Conservation (phyloP, 2,113 vertebrate species). For the Bos javanicus region DNA sequence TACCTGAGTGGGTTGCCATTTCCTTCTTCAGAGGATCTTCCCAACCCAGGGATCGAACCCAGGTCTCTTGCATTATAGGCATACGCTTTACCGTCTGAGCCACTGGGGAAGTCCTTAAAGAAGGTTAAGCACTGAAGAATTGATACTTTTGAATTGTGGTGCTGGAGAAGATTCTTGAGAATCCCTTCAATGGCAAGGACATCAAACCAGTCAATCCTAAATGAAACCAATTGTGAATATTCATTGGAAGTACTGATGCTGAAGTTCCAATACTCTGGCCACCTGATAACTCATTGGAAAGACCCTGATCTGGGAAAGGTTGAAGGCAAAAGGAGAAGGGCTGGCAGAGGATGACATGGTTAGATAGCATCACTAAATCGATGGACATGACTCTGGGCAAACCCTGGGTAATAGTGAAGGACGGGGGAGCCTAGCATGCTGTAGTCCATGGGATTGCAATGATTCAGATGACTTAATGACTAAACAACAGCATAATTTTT, state of each 20-base stretch:
- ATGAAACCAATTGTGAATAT: neutral
- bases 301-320: neutral
- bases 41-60: fast-evolving
- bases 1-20: neutral
- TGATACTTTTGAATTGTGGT: neutral
- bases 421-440: neutral
- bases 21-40: neutral
- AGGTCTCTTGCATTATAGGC: neutral
- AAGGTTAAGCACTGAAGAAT: neutral
- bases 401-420: neutral
- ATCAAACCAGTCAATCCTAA: neutral
- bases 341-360: neutral
- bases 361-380: neutral
- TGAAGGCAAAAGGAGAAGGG: neutral
- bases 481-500: neutral
- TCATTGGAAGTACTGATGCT: neutral
- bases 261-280: neutral
- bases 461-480: neutral
- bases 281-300: neutral
- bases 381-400: neutral
- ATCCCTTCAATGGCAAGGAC: neutral
- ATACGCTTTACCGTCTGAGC: fast-evolving
- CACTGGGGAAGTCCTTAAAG: neutral
- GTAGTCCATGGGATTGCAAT: neutral
- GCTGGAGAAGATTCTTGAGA: neutral